Percentiles rank a stretch among this genome's conserved stretches.
Evolutionary conservation across 2,888 invertebrate species (phyloP).

Genomic region (Abrostola triplasia): DNA sequence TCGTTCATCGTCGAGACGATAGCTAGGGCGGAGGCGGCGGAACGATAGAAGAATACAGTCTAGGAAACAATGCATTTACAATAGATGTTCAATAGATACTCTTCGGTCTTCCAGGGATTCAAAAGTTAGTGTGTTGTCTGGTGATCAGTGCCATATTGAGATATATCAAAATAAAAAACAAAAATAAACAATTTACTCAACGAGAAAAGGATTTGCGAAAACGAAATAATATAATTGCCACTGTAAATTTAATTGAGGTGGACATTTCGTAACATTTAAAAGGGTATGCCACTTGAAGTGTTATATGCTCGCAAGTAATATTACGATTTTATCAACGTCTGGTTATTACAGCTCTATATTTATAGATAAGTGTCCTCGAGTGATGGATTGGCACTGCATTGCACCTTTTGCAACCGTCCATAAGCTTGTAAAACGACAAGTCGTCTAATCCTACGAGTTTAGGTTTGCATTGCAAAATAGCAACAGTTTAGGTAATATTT

Average conservation of each 20-base stretch:
- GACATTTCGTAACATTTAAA: slow-evolving; percentile 34
- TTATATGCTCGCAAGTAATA: slow-evolving; percentile 27
- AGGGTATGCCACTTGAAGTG: slow-evolving; percentile 8
- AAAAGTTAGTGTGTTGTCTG: too few species aligned
- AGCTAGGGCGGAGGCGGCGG: neutral
- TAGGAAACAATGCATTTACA: neutral
- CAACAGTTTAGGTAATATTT: slow-evolving; percentile 41
- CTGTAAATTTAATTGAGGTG: slow-evolving; percentile 10
- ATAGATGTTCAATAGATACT: neutral
- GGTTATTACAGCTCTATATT: slow-evolving; percentile 35
- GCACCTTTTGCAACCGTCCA: slow-evolving; percentile 33
- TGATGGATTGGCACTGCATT: slow-evolving; percentile 43
- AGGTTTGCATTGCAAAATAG: slow-evolving; percentile 26
- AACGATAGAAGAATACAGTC: neutral
- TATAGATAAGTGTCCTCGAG: slow-evolving; percentile 28
- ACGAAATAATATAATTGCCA: slow-evolving; percentile 10
- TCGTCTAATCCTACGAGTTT: slow-evolving; percentile 38
- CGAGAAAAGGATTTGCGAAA: slow-evolving; percentile 10
- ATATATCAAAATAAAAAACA: neutral
- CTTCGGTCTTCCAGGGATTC: too few species aligned
- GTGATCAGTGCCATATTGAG: too few species aligned
- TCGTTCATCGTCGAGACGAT: slow-evolving; percentile 13
- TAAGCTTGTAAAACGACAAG: slow-evolving; percentile 46
- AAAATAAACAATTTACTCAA: neutral
- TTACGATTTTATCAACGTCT: slow-evolving; percentile 37